phyloP scores from a whole-genome alignment of 2,888 invertebrate genomes.

The Aproaerema taeniolella region DNA sequence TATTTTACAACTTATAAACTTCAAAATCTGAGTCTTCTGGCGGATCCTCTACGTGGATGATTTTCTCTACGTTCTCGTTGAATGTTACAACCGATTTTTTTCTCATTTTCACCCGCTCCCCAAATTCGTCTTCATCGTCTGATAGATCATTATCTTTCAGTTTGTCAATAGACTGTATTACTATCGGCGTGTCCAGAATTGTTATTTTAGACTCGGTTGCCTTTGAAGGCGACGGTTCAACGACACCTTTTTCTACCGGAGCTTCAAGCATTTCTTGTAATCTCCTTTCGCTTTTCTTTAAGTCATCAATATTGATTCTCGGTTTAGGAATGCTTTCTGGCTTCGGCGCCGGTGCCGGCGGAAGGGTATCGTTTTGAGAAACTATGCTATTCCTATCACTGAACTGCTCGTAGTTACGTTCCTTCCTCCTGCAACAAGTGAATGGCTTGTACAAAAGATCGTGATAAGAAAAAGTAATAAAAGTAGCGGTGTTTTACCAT shows the following conservation, averaged over 20 bases:
- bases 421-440: constrained; percentile 42
- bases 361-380: constrained; percentile 37
- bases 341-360: constrained; percentile 17
- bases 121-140: constrained; percentile 62
- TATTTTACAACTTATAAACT: constrained; percentile 42
- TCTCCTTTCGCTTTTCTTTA: constrained; percentile 56
- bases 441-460: constrained; percentile 17
- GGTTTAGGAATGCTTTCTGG: constrained; percentile 28
- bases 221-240: constrained; percentile 29
- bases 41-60: constrained; percentile 66
- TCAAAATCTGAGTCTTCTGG: constrained; percentile 39
- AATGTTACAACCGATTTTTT: constrained; percentile 75
- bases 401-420: constrained; percentile 45
- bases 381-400: constrained; percentile 45
- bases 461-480: constrained; percentile 29
- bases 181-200: constrained; percentile 34
- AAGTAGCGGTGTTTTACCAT: constrained; percentile 49
- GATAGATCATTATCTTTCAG: constrained; percentile 52
- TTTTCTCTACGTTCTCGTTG: constrained; percentile 74
- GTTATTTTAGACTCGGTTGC: constrained; percentile 30
- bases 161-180: constrained; percentile 64
- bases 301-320: constrained; percentile 52
- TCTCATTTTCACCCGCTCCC: constrained; percentile 42
- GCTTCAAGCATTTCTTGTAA: constrained; percentile 56
- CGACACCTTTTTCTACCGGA: constrained; percentile 34